Conservation (phyloP, 1,140 invertebrate genomes). For the Panagrolaimus sp. region DNA sequence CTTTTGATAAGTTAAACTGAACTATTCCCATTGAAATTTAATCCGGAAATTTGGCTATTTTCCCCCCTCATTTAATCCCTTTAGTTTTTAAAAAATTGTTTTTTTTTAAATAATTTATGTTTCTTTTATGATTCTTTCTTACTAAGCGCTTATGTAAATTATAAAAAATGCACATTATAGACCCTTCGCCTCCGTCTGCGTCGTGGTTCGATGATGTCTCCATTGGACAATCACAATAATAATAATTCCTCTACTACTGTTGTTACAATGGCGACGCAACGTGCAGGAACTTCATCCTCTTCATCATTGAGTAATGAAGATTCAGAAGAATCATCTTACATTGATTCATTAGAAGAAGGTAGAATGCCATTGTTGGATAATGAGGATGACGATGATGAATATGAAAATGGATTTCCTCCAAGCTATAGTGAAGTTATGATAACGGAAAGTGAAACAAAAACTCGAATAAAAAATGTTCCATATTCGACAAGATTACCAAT, state of each 20-base stretch:
- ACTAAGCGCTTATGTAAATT: too few relatives aligned
- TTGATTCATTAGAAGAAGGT: slow-evolving; percentile 39
- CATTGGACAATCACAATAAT: too few relatives aligned
- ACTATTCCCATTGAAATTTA: too few relatives aligned
- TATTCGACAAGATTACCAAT: not conserved
- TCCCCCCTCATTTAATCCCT: too few relatives aligned
- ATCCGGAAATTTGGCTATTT: too few relatives aligned
- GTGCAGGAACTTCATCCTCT: slow-evolving; percentile 4
- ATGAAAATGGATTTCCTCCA: not conserved
- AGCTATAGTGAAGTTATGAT: not conserved
- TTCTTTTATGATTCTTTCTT: not conserved
- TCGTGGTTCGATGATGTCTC: too few relatives aligned
- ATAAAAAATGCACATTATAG: too few relatives aligned
- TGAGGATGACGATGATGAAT: not conserved
- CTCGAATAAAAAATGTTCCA: not conserved
- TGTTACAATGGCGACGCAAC: slow-evolving; percentile 5
- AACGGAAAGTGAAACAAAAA: not conserved
- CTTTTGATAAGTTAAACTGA: too few relatives aligned
- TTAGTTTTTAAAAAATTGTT: too few relatives aligned
- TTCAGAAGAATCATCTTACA: slow-evolving; percentile 13
- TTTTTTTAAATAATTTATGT: not conserved
- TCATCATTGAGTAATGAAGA: slow-evolving; percentile 7
- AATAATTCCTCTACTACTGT: not conserved
- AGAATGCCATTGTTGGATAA: slow-evolving; percentile 28
- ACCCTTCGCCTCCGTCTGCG: too few relatives aligned